phyloP scores from a whole-genome alignment of 2,113 vertebrate species.

The Gasterosteus nipponicus region DNA sequence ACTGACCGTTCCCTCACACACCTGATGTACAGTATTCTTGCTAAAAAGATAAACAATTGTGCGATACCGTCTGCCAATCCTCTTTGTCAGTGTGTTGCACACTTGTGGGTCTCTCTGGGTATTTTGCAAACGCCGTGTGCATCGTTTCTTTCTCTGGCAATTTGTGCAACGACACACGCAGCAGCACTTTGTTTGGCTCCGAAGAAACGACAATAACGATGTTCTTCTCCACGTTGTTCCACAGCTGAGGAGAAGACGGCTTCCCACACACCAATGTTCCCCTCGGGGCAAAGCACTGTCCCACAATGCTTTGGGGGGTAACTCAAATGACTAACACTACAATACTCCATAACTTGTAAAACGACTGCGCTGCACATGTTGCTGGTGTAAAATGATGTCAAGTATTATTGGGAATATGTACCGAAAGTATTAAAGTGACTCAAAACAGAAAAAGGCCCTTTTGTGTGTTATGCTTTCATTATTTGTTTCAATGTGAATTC shows the following conservation, averaged over 20 bases:
- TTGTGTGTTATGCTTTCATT: not conserved
- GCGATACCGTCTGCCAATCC: not conserved
- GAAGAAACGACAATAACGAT: constrained; percentile 8
- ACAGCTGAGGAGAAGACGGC: constrained; percentile 25
- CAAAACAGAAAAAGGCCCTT: no score
- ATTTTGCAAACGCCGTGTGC: not conserved
- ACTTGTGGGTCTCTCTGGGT: constrained; percentile 3
- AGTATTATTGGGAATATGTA: not conserved
- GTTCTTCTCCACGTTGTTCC: constrained; percentile 16
- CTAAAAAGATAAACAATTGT: not conserved
- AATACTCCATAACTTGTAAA: not conserved
- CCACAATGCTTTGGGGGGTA: constrained; percentile 9
- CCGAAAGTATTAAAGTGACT: not conserved
- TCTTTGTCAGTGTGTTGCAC: not conserved
- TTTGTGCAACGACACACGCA: constrained; percentile 1
- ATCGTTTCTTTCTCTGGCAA: not conserved
- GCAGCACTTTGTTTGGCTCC: constrained; percentile 2
- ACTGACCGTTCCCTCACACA: constrained; percentile 7
- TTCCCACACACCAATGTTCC: constrained; percentile 5
- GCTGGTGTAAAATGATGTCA: not conserved
- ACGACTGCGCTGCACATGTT: not conserved
- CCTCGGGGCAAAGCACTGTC: not conserved
- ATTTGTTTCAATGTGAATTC: not conserved
- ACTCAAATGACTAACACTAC: not conserved
- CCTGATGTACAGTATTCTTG: not conserved